Conservation (phyloP, 64 coral and sea anemone genomes). For the Orbicella faveolata region DNA sequence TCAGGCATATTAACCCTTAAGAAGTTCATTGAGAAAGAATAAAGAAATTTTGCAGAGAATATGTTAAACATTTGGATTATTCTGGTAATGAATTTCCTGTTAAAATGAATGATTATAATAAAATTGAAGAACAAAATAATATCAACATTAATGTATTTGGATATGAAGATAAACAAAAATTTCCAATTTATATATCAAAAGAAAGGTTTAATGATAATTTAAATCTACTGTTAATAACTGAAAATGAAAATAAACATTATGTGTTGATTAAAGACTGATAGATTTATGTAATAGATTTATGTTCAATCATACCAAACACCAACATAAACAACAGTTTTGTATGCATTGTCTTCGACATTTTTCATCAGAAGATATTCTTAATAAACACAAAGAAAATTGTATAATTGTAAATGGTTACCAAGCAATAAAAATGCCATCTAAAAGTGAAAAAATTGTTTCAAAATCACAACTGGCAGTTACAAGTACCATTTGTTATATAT, state of each 20-base stretch:
- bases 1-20: not conserved
- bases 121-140: not conserved
- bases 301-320: conserved; percentile 18
- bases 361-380: not conserved
- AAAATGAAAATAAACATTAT: not conserved
- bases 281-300: not conserved
- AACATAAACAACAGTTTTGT: not conserved
- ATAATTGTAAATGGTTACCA: not conserved
- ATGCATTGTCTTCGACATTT: not conserved
- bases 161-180: not conserved
- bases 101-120: not conserved
- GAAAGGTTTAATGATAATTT: not conserved
- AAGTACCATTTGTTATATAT: too few species aligned
- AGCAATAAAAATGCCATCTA: not conserved
- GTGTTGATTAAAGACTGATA: not conserved
- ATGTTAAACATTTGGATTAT: not conserved
- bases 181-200: not conserved
- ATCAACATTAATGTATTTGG: not conserved
- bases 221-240: not conserved
- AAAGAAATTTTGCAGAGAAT: not conserved
- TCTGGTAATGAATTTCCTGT: not conserved
- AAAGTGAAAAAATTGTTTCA: not conserved
- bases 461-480: not conserved
- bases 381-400: not conserved
- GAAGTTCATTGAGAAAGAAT: not conserved